phyloP scores from a whole-genome alignment of 2,797 vertebrate species.

The Heterohyrax brucei region DNA sequence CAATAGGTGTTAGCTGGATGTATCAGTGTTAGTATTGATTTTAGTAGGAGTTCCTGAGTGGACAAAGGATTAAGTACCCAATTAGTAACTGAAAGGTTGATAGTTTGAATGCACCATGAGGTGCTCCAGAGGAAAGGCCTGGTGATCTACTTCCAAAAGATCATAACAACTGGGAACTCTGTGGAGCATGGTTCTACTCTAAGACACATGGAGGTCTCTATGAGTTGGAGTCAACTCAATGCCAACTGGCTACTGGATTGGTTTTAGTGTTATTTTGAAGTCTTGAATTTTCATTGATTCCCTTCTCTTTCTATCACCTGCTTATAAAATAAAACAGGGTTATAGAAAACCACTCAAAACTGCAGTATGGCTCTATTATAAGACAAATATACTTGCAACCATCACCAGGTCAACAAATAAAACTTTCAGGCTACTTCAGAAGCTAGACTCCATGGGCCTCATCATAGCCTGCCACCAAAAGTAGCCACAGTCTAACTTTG shows the following conservation, averaged over 20 bases:
- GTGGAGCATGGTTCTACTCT: neutral
- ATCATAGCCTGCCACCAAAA: neutral
- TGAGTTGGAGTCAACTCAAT: neutral
- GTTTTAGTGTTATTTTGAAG: neutral
- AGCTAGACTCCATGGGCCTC: neutral
- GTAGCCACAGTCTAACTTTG: neutral
- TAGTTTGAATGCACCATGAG: neutral
- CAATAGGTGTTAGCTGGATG: neutral
- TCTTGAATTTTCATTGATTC: neutral
- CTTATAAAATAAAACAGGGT: slow-evolving; percentile 52
- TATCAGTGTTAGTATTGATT: neutral
- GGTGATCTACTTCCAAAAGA: neutral
- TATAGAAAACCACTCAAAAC: neutral
- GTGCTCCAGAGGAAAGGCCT: neutral
- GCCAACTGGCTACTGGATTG: neutral
- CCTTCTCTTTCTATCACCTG: neutral
- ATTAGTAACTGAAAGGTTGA: neutral
- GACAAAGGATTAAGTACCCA: neutral
- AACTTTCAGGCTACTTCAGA: neutral
- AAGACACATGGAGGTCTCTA: neutral
- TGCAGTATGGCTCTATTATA: neutral
- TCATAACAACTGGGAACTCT: neutral
- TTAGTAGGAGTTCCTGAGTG: neutral
- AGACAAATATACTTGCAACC: neutral
- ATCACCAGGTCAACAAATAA: neutral